Base-by-base conservation (phyloP, 1,140 invertebrate genomes). In the Orius laevigatus region DNA sequence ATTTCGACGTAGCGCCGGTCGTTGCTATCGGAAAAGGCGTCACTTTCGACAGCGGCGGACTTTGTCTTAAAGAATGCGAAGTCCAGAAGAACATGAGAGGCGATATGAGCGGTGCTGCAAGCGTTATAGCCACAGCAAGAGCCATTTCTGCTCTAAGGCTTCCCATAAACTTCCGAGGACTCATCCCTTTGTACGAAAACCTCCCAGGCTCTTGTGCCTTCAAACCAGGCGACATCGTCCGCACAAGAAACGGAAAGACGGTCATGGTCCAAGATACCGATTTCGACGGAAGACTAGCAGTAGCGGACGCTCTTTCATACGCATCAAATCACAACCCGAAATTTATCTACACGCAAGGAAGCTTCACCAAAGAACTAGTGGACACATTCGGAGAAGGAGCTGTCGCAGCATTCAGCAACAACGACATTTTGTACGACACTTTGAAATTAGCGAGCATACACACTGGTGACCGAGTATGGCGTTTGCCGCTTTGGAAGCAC, bases 81-180 rank as follows among this genome's bases (percentile, higher is more conserved):
- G 63, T 68, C 36, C 77, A 78, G 70, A 68, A 73, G 51, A 60
- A 64, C 36, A 78, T 76, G 75, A 57, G 75, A 48, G 75, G 66
- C 11, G 77, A 79, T 57, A 78, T 79, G 75, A 74, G 72, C 19
- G 77, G 77, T 11, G 76, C 74, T 15, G 76, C 77, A 2, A 69
- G 67, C 60, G 69, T 74, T 14, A 62, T 70, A 10, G 71, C 67
- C 2, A 62, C 72, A n/a, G 60, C 76, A 16, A 58, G 63, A 16
- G 67, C 73, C 4, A 63, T 71, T 6, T 67, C 70, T 18, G 59
- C 61, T 40, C 59, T 78, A 1, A 60, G 66, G 41, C 52, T 76
- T 2, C 70, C 73, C n/a, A 59, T 78, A 12, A 73, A 78, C 59
- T 58, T 79, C 19, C 66, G 62, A 50, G 65, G 61, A 32, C 48